These are phyloP conservation scores for Pandemis corylana DNA, from an alignment of 2,888 invertebrate genomes.

Conservation along the genomic window DNA sequence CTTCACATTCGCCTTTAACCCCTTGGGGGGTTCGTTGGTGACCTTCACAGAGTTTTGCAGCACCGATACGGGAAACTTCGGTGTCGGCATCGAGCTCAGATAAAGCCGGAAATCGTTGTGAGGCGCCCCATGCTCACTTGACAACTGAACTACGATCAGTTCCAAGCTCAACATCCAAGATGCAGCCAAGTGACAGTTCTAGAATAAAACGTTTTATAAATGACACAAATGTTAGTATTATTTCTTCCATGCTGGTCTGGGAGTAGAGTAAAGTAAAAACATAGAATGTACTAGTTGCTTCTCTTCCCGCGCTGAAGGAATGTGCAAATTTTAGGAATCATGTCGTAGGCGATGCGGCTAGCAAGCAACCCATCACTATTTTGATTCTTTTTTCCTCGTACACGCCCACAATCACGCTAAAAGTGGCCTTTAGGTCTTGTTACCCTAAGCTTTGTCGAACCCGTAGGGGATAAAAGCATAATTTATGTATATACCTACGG, in stretches of 20 bases:
- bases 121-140: slow-evolving; percentile 87
- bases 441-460: too few relatives aligned
- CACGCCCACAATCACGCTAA: too few relatives aligned
- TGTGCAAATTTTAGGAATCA: too few relatives aligned
- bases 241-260: too few relatives aligned
- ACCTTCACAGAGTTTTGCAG: slow-evolving; percentile 97
- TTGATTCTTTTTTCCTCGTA: too few relatives aligned
- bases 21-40: slow-evolving; percentile 97
- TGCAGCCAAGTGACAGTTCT: slow-evolving; percentile 97
- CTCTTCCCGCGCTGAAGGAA: too few relatives aligned
- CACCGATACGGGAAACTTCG: slow-evolving; percentile 94
- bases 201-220: slow-evolving; percentile 53
- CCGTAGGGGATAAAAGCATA: too few relatives aligned
- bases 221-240: not conserved
- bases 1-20: slow-evolving; percentile 94
- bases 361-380: too few relatives aligned
- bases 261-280: not conserved
- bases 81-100: slow-evolving; percentile 95
- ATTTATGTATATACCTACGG: too few relatives aligned
- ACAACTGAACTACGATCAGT: slow-evolving; percentile 89
- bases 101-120: slow-evolving; percentile 92
- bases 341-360: too few relatives aligned
- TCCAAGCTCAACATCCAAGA: slow-evolving; percentile 97
- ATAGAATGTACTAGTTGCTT: not conserved
- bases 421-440: too few relatives aligned